These are phyloP conservation scores for Chaetodon trifascialis DNA, from an alignment of 2,113 vertebrate species.

Conservation along the genomic window DNA sequence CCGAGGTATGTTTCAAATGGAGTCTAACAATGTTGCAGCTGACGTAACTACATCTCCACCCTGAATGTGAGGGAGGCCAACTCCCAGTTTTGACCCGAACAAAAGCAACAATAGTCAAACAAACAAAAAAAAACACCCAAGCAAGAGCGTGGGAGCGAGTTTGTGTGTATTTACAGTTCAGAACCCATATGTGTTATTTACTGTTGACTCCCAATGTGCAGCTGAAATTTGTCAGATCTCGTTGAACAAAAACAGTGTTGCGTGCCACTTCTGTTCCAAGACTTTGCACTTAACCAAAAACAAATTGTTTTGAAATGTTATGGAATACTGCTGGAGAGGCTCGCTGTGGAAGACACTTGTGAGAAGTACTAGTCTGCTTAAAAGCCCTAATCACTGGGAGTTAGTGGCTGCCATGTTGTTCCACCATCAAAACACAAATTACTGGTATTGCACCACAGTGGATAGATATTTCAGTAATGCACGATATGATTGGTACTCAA, in stretches of 20 bases:
- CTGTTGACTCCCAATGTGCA: conserved; percentile 3
- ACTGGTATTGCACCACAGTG: conserved; percentile 21
- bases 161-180: conserved; percentile 46
- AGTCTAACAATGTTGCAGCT: conserved; percentile 35
- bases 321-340: neutral
- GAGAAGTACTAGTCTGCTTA: neutral
- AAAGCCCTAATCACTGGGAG: conserved; percentile 1
- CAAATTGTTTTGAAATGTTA: neutral
- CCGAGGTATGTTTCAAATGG: conserved; percentile 7
- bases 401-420: conserved; percentile 10
- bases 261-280: conserved; percentile 12
- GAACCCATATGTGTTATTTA: neutral
- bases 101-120: conserved; percentile 59
- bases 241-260: conserved; percentile 3
- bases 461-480: conserved; percentile 32
- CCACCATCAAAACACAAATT: conserved; percentile 26
- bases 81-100: conserved; percentile 63
- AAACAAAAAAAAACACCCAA: conserved; percentile 52
- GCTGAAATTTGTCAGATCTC: conserved; percentile 23
- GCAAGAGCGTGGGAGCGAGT: conserved; percentile 28
- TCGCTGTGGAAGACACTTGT: conserved; percentile 3
- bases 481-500: conserved; percentile 9
- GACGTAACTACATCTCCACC: conserved; percentile 73
- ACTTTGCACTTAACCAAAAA: conserved; percentile 6
- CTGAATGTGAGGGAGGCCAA: conserved; percentile 52